phyloP scores from a whole-genome alignment of 1,140 invertebrate species.

The Asbolus verrucosus region DNA sequence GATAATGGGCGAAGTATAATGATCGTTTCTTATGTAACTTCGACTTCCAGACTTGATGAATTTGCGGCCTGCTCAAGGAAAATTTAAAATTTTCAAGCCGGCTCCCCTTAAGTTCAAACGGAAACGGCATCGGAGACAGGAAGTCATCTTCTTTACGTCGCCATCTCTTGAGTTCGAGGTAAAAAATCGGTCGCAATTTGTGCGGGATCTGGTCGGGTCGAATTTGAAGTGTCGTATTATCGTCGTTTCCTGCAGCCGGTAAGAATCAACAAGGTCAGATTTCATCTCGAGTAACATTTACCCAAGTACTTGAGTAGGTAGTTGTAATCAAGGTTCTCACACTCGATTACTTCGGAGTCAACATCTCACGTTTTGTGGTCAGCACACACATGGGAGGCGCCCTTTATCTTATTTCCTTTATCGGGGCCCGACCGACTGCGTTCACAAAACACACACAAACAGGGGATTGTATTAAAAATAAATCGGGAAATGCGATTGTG shows the following conservation, averaged over 20 bases:
- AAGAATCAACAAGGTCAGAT: slow-evolving; percentile 5
- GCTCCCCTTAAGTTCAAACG: too few relatives aligned
- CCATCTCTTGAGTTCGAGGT: too few relatives aligned
- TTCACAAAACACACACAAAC: slow-evolving; percentile 8
- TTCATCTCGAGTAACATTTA: slow-evolving; percentile 30
- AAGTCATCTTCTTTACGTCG: too few relatives aligned
- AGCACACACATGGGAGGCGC: slow-evolving; percentile 36
- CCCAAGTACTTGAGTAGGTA: slow-evolving; percentile 29
- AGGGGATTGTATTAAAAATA: not conserved
- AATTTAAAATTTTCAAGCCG: too few relatives aligned
- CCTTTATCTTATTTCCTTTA: slow-evolving; percentile 33
- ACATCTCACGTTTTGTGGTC: slow-evolving; percentile 45
- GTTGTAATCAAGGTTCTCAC: slow-evolving; percentile 43
- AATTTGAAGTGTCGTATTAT: too few relatives aligned
- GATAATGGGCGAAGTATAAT: too few relatives aligned
- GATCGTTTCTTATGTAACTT: too few relatives aligned
- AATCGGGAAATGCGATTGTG: not conserved
- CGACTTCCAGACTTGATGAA: too few relatives aligned
- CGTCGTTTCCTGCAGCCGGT: not conserved
- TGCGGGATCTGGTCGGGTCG: too few relatives aligned
- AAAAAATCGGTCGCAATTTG: too few relatives aligned
- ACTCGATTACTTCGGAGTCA: slow-evolving; percentile 39
- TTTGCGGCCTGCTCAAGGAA: too few relatives aligned
- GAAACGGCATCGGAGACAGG: too few relatives aligned
- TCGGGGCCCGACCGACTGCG: not conserved